A percentile compares a stretch with the other conserved stretches of the same genome.
phyloP scores from a whole-genome alignment of 1,140 invertebrate species.

The Drosophila watanabei region DNA sequence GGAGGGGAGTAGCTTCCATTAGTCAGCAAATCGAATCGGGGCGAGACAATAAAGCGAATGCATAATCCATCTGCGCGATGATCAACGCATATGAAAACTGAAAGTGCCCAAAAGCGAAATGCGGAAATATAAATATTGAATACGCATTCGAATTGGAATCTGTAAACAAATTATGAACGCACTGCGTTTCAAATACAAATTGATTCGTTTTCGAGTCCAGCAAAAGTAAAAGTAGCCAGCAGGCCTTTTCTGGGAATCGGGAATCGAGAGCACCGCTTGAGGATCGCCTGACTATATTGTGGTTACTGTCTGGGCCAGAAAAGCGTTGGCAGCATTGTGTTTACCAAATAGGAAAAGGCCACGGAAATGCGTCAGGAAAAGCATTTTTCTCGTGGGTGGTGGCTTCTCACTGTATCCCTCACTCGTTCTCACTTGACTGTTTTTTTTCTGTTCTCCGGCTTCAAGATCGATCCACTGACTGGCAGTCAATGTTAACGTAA shows the following conservation, averaged over 20 bases:
- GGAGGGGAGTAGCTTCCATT: constrained; percentile 50
- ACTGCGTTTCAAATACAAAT: constrained; percentile 65
- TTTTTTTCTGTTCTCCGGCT: constrained; percentile 4
- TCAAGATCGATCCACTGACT: constrained; percentile 45
- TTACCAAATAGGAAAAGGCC: constrained; percentile 63
- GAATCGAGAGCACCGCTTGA: constrained; percentile 15
- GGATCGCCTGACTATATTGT: constrained; percentile 11
- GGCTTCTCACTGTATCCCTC: constrained; percentile 1
- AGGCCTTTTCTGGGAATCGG: constrained; percentile 9
- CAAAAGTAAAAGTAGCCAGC: constrained; percentile 70
- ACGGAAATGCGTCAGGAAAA: constrained; percentile 72
- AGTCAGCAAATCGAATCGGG: constrained; percentile 62
- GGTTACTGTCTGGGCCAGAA: constrained; percentile 35
- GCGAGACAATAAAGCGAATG: constrained; percentile 62
- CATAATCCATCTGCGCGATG: constrained; percentile 29
- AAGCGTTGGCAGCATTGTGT: constrained; percentile 30
- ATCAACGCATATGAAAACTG: constrained; percentile 50
- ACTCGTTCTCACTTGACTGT: not conserved
- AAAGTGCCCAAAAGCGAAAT: constrained; percentile 68
- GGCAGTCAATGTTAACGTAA: constrained; percentile 78
- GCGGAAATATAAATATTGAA: constrained; percentile 62
- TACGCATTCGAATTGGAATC: constrained; percentile 15
- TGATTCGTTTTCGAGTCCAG: constrained; percentile 59
- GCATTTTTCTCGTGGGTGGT: constrained; percentile 37
- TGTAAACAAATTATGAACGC: constrained; percentile 65